A percentile compares a stretch with the other conserved stretches of the same genome.
phyloP scores from a whole-genome alignment of 2,888 invertebrate genomes.

The Agrochola macilenta region DNA sequence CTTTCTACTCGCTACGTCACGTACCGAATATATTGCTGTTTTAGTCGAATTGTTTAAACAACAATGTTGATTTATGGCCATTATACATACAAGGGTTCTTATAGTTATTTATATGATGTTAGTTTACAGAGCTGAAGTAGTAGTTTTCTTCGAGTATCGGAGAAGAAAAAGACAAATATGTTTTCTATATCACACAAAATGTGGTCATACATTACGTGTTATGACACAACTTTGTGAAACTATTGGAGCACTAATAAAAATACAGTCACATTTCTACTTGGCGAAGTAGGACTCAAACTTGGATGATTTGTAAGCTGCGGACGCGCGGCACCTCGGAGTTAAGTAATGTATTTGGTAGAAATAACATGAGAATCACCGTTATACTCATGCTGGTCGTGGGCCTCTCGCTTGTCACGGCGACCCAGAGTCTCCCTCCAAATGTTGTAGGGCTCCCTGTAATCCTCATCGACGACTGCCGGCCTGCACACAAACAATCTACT shows the following conservation, averaged over 20 bases:
- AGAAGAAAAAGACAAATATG: slow-evolving; percentile 48
- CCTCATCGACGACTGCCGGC: slow-evolving; percentile 88
- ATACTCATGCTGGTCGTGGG: slow-evolving; percentile 86
- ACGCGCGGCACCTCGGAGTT: slow-evolving; percentile 8
- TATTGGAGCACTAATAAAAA: slow-evolving; percentile 56
- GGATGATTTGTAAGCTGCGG: slow-evolving; percentile 49
- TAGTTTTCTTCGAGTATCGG: slow-evolving; percentile 31
- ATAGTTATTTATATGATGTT: slow-evolving; percentile 22
- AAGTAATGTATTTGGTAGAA: slow-evolving; percentile 21
- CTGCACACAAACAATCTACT: slow-evolving; percentile 72
- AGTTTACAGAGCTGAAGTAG: slow-evolving; percentile 16
- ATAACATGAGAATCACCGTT: slow-evolving; percentile 77
- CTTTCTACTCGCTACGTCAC: slow-evolving; percentile 14
- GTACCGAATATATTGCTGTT: slow-evolving; percentile 24
- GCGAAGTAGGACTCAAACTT: slow-evolving; percentile 46
- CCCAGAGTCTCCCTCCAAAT: slow-evolving; percentile 88
- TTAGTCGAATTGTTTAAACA: slow-evolving; percentile 47
- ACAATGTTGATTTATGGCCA: slow-evolving; percentile 29
- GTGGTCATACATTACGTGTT: slow-evolving; percentile 53
- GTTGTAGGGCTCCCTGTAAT: slow-evolving; percentile 88
- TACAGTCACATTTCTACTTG: slow-evolving; percentile 57
- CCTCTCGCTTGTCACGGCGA: slow-evolving; percentile 83
- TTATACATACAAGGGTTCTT: slow-evolving; percentile 18
- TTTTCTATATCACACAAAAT: slow-evolving; percentile 49
- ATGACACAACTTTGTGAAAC: slow-evolving; percentile 52